A percentile compares a stretch with the other conserved stretches of the same genome.
Conservation (phyloP, 2,797 vertebrate genomes). For the Poecilia wingei region DNA sequence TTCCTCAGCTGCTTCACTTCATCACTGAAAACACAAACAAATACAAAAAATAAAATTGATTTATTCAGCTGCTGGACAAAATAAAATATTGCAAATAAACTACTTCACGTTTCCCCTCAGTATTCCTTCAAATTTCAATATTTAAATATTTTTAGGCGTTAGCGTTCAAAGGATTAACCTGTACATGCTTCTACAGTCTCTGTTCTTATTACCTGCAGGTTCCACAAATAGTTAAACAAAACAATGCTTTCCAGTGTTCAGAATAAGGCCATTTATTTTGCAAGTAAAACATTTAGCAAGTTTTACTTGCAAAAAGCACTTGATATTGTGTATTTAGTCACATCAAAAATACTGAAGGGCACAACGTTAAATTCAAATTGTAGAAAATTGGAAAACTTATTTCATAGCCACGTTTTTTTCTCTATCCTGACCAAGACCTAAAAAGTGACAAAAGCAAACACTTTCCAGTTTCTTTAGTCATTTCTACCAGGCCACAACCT, state of each 20-base stretch:
- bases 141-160: background rate
- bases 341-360: background rate
- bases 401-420: background rate
- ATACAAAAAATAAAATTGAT: background rate
- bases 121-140: background rate
- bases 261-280: background rate
- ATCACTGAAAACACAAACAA: constrained; percentile 57
- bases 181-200: background rate
- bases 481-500: background rate
- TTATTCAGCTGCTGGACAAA: background rate
- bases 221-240: background rate
- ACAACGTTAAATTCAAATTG: background rate
- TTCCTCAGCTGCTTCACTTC: constrained; percentile 77
- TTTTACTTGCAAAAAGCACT: background rate
- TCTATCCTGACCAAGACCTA: background rate
- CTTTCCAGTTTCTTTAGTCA: background rate
- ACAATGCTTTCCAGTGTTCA: background rate
- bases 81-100: background rate
- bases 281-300: too few relatives aligned
- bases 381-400: background rate
- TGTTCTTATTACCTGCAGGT: background rate
- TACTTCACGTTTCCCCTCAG: background rate
- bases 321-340: background rate
- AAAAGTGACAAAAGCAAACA: background rate
- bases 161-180: background rate